Conservation (phyloP, 1,140 invertebrate genomes). For the Drosophila insularis region DNA sequence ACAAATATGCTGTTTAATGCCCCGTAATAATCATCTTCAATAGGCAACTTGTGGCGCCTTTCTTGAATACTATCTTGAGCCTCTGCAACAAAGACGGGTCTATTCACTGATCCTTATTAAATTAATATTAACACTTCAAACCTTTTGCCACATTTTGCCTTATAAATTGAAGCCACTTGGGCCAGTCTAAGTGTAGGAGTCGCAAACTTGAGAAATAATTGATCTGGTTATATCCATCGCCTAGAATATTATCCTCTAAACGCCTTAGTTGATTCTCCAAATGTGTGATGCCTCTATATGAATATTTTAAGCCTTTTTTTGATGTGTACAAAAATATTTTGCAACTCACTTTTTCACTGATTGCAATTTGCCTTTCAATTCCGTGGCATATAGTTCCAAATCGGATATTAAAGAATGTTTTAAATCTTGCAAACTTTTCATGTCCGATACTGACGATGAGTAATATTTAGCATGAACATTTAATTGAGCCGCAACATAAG, state of each 20-base stretch:
- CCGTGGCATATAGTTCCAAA: not conserved
- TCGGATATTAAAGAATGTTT: not conserved
- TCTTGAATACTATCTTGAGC: not conserved
- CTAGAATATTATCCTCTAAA: not conserved
- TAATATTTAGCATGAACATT: not conserved
- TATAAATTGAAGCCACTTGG: slow-evolving; percentile 5
- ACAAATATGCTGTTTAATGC: not conserved
- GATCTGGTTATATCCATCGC: not conserved
- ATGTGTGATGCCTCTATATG: not conserved
- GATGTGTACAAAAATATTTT: not conserved
- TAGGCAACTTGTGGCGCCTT: not conserved
- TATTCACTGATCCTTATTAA: not conserved
- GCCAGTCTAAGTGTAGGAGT: not conserved
- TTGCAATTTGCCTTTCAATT: not conserved
- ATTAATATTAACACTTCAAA: not conserved
- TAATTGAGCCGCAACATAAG: not conserved
- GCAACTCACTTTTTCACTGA: slow-evolving; percentile 1
- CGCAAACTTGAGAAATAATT: not conserved
- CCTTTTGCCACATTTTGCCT: not conserved
- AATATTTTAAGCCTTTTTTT: not conserved
- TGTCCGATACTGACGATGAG: slow-evolving; percentile 3
- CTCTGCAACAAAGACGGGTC: not conserved
- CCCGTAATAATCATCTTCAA: not conserved
- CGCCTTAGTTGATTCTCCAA: not conserved
- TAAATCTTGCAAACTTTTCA: not conserved